Base-by-base conservation (phyloP, 1,140 invertebrate genomes). In the Dolichoris vasculosae region DNA sequence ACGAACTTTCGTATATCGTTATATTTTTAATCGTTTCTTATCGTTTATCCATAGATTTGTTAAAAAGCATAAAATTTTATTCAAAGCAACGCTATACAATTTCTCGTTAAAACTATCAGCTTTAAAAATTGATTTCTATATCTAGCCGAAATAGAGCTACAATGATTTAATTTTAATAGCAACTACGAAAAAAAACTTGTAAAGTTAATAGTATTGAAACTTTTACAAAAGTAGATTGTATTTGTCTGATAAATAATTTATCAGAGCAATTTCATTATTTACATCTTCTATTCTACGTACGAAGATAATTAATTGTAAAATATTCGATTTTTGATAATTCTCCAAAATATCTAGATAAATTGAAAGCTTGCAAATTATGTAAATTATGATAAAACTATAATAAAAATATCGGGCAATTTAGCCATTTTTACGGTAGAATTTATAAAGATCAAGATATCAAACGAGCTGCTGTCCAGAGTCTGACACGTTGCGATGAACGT, bases 391-490 rank as follows among this genome's bases (percentile, higher is more conserved):
- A 26, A 73, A 23, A 13, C n/a, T 32, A 13, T 59, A 59, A 32
- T 77, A 55, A 48, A 77, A 77, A 7, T 0, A 32, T 67, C n/a
- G 35, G 23, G 20, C 46, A 13, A 13, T 7, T 32, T 63, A 51
- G n/a, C 23, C 55, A 23, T 0, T 73, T 35, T 26, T 64, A 20
- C 40, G 32, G 32, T 64, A 2, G 23, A 59, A 77, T 83, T 67
- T 77, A 77, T 77, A 43, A 84, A 55, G 82, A 83, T 83, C 55
- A 83, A 43, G 75, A 78, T 79, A 84, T 69, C 43, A 32, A 55
- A 78, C 9, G 82, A 59, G 51, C 4, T 76, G 67, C 46, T 32
- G 30, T 75, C 35, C 17, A 20, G 26, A 63, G 82, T 15, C 82
- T 63, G 32, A 64, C 17, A 43, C n/a, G n/a, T 9, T 2, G 40